A percentile compares a stretch with the other conserved stretches of the same genome.
Conservation (phyloP, 2,888 invertebrate genomes). For the Bruchidius siliquastri region DNA sequence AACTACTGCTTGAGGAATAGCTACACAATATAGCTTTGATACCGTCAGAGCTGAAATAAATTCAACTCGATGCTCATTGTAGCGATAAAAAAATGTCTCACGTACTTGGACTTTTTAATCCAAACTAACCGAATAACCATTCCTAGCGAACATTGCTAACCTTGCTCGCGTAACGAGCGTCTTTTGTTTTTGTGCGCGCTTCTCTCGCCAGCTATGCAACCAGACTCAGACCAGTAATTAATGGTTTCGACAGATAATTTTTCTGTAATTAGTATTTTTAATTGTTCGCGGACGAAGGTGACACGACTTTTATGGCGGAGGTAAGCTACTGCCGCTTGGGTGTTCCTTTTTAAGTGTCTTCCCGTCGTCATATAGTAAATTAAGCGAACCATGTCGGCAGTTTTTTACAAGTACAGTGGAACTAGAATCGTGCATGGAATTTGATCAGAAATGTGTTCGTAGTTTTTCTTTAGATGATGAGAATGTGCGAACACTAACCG, state of each 20-base stretch:
- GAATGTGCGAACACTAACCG: not conserved
- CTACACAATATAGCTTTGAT: too few relatives aligned
- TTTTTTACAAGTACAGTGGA: not conserved
- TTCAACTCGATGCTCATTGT: not conserved
- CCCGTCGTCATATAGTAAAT: not conserved
- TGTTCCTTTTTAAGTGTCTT: not conserved
- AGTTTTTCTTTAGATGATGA: not conserved
- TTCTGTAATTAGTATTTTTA: constrained; percentile 15
- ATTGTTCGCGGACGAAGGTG: constrained; percentile 5
- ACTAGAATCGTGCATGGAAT: not conserved
- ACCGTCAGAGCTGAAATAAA: not conserved
- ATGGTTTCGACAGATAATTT: constrained; percentile 6
- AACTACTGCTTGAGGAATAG: too few relatives aligned
- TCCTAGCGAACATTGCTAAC: not conserved
- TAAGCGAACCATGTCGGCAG: not conserved
- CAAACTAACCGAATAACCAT: not conserved
- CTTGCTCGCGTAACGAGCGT: not conserved
- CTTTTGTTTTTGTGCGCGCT: not conserved
- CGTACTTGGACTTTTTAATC: not conserved
- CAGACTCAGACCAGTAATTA: not conserved
- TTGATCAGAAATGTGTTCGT: not conserved
- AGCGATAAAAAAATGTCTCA: not conserved
- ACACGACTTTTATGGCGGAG: not conserved
- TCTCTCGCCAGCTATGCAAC: not conserved
- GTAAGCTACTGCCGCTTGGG: not conserved